These are phyloP conservation scores for Cotesia congregata DNA, from an alignment of 2,888 invertebrate species.

Conservation along the genomic window DNA sequence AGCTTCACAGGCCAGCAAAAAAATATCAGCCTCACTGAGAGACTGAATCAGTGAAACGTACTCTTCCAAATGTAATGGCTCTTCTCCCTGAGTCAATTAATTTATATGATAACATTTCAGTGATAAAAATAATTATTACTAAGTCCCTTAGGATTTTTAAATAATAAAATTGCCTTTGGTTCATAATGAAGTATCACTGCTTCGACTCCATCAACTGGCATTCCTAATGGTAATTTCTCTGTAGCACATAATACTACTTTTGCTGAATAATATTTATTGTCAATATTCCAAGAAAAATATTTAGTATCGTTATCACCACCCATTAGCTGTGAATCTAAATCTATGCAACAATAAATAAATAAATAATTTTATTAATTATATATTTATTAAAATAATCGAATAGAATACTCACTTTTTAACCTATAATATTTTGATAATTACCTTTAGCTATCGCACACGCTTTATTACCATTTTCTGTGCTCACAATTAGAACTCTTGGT, in stretches of 20 bases:
- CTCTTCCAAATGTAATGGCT: slow-evolving; percentile 54
- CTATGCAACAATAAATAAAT: slow-evolving; percentile 46
- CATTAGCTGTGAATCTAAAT: slow-evolving; percentile 60
- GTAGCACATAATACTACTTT: slow-evolving; percentile 75
- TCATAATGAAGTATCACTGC: slow-evolving; percentile 78
- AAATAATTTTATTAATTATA: background rate
- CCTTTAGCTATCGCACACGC: slow-evolving; percentile 61
- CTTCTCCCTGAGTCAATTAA: slow-evolving; percentile 57
- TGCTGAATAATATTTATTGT: slow-evolving; percentile 81
- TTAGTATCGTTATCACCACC: slow-evolving; percentile 57
- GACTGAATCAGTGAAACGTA: slow-evolving; percentile 56
- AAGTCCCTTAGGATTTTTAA: background rate
- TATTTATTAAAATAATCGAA: background rate
- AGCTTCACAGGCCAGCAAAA: slow-evolving; percentile 59
- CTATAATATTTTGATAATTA: slow-evolving; percentile 48
- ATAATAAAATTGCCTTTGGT: slow-evolving; percentile 68
- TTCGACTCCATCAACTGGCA: slow-evolving; percentile 72
- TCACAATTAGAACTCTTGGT: slow-evolving; percentile 61
- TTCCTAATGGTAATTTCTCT: slow-evolving; percentile 70
- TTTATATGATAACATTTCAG: slow-evolving; percentile 48
- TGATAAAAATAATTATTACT: slow-evolving; percentile 55
- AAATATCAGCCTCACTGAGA: slow-evolving; percentile 59
- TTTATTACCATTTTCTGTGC: slow-evolving; percentile 57
- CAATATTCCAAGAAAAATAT: slow-evolving; percentile 74
- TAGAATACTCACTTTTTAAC: slow-evolving; percentile 31